A percentile compares a stretch with the other conserved stretches of the same genome.
Conservation (phyloP, 2,797 vertebrate species). For the Graptemys geographica region DNA sequence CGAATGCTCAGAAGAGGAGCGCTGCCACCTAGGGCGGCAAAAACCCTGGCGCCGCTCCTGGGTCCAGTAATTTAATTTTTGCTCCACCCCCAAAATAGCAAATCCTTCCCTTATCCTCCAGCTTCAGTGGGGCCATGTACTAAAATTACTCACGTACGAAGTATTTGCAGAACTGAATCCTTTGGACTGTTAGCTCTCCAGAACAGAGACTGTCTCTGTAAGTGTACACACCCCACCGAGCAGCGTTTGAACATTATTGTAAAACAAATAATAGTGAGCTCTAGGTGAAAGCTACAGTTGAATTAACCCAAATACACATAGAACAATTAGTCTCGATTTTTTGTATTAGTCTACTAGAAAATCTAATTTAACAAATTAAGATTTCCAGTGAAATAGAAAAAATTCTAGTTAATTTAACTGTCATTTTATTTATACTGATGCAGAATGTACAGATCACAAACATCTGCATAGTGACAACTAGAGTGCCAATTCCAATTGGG, state of each 20-base stretch:
- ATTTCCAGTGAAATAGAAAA: neutral
- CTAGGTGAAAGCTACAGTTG: neutral
- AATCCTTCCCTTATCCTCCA: neutral
- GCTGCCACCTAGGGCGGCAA: too few species aligned
- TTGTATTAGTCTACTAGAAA: neutral
- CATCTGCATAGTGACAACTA: neutral
- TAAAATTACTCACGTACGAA: neutral
- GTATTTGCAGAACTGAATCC: neutral
- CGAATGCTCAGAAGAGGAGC: too few species aligned
- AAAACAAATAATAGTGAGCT: neutral
- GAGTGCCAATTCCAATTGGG: neutral
- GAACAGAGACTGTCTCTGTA: neutral
- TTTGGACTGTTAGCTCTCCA: neutral
- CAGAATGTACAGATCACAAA: neutral
- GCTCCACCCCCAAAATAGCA: neutral
- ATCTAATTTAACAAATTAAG: neutral
- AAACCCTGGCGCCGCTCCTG: too few species aligned
- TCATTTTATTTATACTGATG: neutral
- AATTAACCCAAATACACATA: neutral
- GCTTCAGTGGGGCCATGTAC: neutral
- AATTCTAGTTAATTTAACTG: neutral
- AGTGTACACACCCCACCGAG: neutral
- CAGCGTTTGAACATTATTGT: neutral
- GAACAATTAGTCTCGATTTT: neutral
- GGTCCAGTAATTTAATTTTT: neutral